Percentiles rank a stretch among this genome's conserved stretches.
Conservation (phyloP, 2,113 vertebrate species). For the Sula dactylatra region DNA sequence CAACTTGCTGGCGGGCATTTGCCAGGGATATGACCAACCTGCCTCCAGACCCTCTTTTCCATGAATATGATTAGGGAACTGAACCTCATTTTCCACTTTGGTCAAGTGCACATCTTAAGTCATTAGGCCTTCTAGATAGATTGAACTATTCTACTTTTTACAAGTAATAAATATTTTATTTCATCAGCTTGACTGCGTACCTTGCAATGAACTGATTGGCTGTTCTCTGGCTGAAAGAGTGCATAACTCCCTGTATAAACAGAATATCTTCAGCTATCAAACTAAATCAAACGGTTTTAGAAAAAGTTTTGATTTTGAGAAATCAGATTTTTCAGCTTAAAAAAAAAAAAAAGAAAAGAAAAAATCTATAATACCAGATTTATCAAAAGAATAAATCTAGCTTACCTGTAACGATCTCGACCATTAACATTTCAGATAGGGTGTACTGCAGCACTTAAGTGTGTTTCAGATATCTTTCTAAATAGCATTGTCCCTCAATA, state of each 20-base stretch:
- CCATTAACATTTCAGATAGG: background rate
- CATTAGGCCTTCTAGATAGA: background rate
- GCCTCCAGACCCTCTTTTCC: background rate
- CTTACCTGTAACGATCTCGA: background rate
- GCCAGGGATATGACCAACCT: background rate
- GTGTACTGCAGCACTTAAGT: background rate
- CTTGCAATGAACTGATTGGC: background rate
- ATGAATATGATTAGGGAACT: background rate
- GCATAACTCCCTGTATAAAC: background rate
- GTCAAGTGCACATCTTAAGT: background rate
- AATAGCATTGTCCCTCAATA: background rate
- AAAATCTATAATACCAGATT: background rate
- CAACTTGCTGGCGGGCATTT: background rate
- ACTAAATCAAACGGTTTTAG: background rate
- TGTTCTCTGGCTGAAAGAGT: background rate
- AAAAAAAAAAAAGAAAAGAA: background rate
- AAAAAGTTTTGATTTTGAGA: background rate
- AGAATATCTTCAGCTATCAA: background rate
- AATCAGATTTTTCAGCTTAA: background rate
- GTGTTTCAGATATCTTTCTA: background rate
- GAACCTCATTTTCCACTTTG: background rate
- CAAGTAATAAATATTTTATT: background rate
- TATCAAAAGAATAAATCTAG: background rate
- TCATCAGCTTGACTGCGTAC: background rate
- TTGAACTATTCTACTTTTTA: background rate